Base-by-base conservation (phyloP, 2,888 invertebrate species). In the Netelia melanura region DNA sequence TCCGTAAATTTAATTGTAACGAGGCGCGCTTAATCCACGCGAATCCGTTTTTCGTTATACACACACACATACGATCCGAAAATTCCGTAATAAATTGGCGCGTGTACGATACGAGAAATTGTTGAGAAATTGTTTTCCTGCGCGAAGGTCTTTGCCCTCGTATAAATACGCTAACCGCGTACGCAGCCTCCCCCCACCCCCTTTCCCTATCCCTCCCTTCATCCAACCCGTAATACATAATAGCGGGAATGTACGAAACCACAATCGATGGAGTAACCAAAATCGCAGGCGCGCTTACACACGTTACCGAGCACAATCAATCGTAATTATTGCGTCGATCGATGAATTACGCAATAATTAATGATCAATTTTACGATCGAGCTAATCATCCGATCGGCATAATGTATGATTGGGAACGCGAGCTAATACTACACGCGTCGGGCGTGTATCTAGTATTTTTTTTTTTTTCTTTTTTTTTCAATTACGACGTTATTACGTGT, bases 1-100 rank as follows among this genome's bases (percentile, higher is more conserved):
- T 85, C 91, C 91, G 90, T 92, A 92, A 92, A 92, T 92, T 92
- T 89, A 91, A 91, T 91, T 90, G 90, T 89, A 91, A 91, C 90
- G 89, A 90, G 89, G 89, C 88, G 89, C 85, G 88, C 86, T 87
- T 88, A 89, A 90, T 89, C 65, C 80, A 14, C 75, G 54, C 72
- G 56, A 30, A 71, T 78, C 56, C 70, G 62, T 62, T 85, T 85
- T 85, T 81, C 79, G 65, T 62, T 75, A 14, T 14, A 38, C 6
- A 5, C 38, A 38, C 5, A 38, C 38, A 38, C 38, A 38, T 1
- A 38, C 38, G 6, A 6, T 8, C 68, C 71, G 52, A 82, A 85
- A 82, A 74, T 58, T 48, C 64, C 64, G 64, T 65, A 72, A 80
- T 72, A 80, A 80, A 80, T 62, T 38, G 62, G 61, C 61, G 14